Percentiles rank a stretch among this genome's conserved stretches.
phyloP scores from a whole-genome alignment of 2,113 vertebrate genomes.

The Vulpes vulpes region DNA sequence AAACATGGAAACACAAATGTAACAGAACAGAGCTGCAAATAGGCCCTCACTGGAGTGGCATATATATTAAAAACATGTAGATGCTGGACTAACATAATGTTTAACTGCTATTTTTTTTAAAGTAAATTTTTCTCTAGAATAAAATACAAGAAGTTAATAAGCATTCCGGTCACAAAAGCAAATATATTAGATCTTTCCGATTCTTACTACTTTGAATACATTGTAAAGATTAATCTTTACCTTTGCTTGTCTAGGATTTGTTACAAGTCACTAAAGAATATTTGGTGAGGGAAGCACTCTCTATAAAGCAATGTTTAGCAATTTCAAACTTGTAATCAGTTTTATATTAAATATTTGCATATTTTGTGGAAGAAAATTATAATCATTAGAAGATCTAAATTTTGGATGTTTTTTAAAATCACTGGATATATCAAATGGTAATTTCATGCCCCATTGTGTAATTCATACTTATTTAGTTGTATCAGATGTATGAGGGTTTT shows the following conservation, averaged over 20 bases:
- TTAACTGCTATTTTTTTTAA: background rate
- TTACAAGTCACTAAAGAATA: background rate
- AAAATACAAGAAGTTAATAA: background rate
- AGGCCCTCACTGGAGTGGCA: fast-evolving
- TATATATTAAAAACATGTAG: background rate
- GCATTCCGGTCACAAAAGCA: background rate
- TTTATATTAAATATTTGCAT: slow-evolving; percentile 52
- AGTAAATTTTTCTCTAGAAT: background rate
- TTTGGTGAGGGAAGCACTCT: background rate
- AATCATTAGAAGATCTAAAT: background rate
- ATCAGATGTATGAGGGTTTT: background rate
- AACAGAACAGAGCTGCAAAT: background rate
- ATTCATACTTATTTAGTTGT: background rate
- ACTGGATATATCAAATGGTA: background rate
- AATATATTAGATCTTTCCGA: background rate
- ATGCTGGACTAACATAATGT: background rate
- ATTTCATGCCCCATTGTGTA: background rate
- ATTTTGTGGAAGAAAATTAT: background rate
- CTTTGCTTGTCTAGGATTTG: background rate
- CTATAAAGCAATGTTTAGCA: background rate
- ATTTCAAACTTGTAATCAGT: background rate
- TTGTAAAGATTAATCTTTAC: background rate
- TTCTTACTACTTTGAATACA: background rate
- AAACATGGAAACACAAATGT: background rate
- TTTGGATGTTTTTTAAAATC: background rate